A percentile compares a stretch with the other conserved stretches of the same genome.
phyloP scores from a whole-genome alignment of 2,888 invertebrate species.

The Tipula vernalis region DNA sequence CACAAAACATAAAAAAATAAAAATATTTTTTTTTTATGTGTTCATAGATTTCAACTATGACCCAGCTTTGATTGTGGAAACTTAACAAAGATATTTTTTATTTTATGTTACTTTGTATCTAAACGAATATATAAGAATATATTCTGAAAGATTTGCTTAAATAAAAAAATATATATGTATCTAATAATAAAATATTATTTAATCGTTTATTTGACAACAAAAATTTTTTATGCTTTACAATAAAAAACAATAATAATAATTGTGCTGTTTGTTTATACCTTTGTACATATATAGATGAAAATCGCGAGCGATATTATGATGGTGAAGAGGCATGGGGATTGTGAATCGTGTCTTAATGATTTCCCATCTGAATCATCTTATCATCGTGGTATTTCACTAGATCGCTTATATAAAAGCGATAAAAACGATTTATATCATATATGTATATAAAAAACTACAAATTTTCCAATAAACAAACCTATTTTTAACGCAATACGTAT shows the following conservation, averaged over 20 bases:
- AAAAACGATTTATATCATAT: neutral
- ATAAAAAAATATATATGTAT: neutral
- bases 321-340: neutral
- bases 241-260: too few relatives aligned
- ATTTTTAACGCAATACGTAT: neutral
- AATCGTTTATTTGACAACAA: neutral
- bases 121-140: neutral
- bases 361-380: neutral
- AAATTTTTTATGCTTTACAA: neutral
- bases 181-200: neutral
- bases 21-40: neutral
- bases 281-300: too few relatives aligned
- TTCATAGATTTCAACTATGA: neutral
- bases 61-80: neutral
- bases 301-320: neutral
- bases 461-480: conserved; percentile 4
- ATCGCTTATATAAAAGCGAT: neutral
- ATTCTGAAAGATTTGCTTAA: neutral
- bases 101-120: neutral
- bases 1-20: neutral
- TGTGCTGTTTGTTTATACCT: too few relatives aligned
- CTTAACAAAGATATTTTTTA: neutral
- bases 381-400: neutral
- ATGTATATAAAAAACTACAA: neutral
- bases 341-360: neutral